Conservation (phyloP, 2,888 invertebrate species). For the Chrysomela aeneicollis region DNA sequence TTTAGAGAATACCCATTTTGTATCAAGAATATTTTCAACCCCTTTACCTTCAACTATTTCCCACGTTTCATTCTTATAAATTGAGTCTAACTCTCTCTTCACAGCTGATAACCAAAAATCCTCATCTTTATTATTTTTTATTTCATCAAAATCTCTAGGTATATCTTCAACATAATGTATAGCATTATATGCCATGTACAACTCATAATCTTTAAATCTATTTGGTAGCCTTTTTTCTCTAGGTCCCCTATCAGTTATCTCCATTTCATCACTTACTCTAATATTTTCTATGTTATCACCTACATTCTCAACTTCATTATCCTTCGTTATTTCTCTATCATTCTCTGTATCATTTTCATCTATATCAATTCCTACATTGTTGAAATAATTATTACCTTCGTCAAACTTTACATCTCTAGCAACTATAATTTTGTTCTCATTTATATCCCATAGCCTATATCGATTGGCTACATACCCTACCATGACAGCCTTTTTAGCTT, state of each 20-base stretch:
- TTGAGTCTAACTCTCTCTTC: constrained; percentile 18
- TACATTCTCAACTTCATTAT: no score
- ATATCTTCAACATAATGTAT: constrained; percentile 14
- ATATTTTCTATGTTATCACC: no score
- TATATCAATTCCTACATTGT: constrained; percentile 9
- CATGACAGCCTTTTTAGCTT: constrained; percentile 21
- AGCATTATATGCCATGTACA: constrained; percentile 20
- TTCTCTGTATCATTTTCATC: constrained; percentile 13
- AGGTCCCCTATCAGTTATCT: not conserved
- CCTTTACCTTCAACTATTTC: not conserved
- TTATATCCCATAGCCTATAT: constrained; percentile 24
- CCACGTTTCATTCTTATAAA: constrained; percentile 18
- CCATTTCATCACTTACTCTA: not conserved
- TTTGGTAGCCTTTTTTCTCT: constrained; percentile 12
- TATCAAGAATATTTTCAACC: constrained; percentile 10
- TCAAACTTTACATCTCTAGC: constrained; percentile 24
- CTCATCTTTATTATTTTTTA: not conserved
- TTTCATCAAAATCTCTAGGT: constrained; percentile 15
- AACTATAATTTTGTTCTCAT: constrained; percentile 15
- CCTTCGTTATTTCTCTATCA: not conserved
- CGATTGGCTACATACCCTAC: constrained; percentile 22
- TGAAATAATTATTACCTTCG: constrained; percentile 23
- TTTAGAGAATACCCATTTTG: constrained; percentile 13
- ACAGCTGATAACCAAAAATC: constrained; percentile 10
- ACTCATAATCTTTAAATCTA: constrained; percentile 19